Evolutionary conservation across 1,140 invertebrate genomes (phyloP), one percentile per base, ranked within the genome.

Genomic region (Laodelphax striatellus): DNA sequence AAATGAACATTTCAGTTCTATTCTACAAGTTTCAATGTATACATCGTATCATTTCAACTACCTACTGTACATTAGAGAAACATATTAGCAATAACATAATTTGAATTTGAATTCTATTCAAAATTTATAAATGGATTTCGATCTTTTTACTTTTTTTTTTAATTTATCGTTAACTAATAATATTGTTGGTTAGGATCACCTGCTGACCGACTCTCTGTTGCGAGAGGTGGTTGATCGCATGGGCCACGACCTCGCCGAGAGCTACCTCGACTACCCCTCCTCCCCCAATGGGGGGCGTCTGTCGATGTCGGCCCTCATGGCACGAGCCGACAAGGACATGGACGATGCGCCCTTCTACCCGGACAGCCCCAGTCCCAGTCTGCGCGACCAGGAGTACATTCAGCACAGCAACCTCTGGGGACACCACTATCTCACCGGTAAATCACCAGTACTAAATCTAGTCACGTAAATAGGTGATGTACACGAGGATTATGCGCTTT

Each of bases 311-410:
- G 16, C 70, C 43, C 58, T 82, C 67, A 66, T 75, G 75, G 42
- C 75, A 71, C 31, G 81, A 71, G 73, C 68, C 57, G 76, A 76
- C 55, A 77, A 80, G 16, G 73, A 77, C 50, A 38, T 76, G 52
- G 78, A 80, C 55, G 78, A 79, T 58, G 75, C 70, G 72, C 21
- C 73, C 70, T 66, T 86, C 50, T 76, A 77, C 0, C 68, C 84
- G 10, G 76, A 80, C 38, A 80, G 80, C 66, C 80, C 82, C 0
- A 82, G 82, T 72, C 85, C 87, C 1, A 86, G 86, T 63, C 77
- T 92, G 42, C 76, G 93, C 13, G 92, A 97, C 71, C 87, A 92
- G 64, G 94, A 97, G 69, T 94, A 90, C 69, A 67, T 95, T 58
- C 85, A 90, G 66, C 92, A 96, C 69, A 93, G 88, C 70, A 85